Conservation (phyloP, 2,888 invertebrate species). For the Eurytoma californica region DNA sequence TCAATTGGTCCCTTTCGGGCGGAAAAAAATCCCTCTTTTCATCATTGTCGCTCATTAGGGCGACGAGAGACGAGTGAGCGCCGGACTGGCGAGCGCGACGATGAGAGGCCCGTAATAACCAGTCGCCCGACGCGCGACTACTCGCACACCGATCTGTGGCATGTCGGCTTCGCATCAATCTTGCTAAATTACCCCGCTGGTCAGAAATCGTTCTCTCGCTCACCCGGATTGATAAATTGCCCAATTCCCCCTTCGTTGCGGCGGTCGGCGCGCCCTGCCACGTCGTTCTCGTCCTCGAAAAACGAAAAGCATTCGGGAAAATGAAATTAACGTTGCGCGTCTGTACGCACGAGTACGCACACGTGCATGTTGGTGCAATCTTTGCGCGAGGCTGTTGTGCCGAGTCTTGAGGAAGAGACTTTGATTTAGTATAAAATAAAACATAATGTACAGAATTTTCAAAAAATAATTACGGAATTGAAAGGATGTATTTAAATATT, state of each 20-base stretch:
- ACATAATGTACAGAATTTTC: no score
- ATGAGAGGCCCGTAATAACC: slow-evolving; percentile 71
- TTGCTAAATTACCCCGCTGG: slow-evolving; percentile 74
- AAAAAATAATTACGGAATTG: no score
- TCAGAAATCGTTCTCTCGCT: slow-evolving; percentile 65
- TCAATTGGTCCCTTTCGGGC: slow-evolving; percentile 20
- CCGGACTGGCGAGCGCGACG: slow-evolving; percentile 53
- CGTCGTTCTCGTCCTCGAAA: slow-evolving; percentile 59
- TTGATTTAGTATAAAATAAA: no score
- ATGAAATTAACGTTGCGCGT: slow-evolving; percentile 67
- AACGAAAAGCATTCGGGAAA: slow-evolving; percentile 68
- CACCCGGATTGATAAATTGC: slow-evolving; percentile 73
- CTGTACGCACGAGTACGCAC: not conserved
- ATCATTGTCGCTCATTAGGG: slow-evolving; percentile 38
- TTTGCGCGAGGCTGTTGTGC: no score
- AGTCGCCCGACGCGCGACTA: slow-evolving; percentile 67
- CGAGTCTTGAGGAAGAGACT: no score
- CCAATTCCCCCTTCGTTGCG: slow-evolving; percentile 63
- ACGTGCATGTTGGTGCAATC: not conserved
- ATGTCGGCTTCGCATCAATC: slow-evolving; percentile 74
- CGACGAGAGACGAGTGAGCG: slow-evolving; percentile 11
- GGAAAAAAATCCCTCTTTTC: slow-evolving; percentile 31
- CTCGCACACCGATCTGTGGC: slow-evolving; percentile 67
- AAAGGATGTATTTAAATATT: no score
- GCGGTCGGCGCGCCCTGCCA: slow-evolving; percentile 56